Evolutionary conservation across 2,888 invertebrate species (phyloP), one percentile per base, ranked within the genome.

Genomic region (Argyra leucocephala): DNA sequence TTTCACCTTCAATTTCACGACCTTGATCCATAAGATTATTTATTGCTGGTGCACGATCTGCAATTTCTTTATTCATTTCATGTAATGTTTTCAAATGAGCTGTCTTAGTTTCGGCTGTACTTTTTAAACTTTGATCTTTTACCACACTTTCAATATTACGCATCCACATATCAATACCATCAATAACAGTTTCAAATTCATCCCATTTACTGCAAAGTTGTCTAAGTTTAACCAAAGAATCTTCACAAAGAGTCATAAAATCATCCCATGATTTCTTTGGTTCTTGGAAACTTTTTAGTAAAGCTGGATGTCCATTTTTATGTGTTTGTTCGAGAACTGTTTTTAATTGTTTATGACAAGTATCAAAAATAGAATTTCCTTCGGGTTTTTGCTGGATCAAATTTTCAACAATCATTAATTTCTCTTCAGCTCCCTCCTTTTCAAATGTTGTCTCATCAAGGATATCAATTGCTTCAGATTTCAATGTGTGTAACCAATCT

Each of bases 41-140:
- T 68, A 93, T 87, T 61, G 89, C 88, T 4, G 83, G 80, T 61
- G 84, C 85, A 74, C 89, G 89, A 0, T 84, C 81, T 3, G 82
- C 75, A 62, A 94, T 87, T 73, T 90, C 91, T 67, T 83, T 83
- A 73, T 90, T 87, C 66, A 91, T 81, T 61, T 83, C 82, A 70
- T 86, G 86, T 0, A 96, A 82, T 76, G 91, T 91, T 65, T 88
- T 85, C 64, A 93, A 81, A 78, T 94, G 91, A 10, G 83, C 82
- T 69, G 86, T 83, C 79, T 96, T 96, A 2, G 91, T 86, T 70
- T 91, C 91, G 37, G 91, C 85, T 4, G 89, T 91, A 73, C 88
- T 93, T 77, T 91, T 92, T 2, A 95, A 82, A 70, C 91, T 91
- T 78, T 93, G 93, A 76, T 94, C 93, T 78, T 94, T 91, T 0